phyloP scores from a whole-genome alignment of 2,888 invertebrate genomes.

The Scaptomyza reducta region DNA sequence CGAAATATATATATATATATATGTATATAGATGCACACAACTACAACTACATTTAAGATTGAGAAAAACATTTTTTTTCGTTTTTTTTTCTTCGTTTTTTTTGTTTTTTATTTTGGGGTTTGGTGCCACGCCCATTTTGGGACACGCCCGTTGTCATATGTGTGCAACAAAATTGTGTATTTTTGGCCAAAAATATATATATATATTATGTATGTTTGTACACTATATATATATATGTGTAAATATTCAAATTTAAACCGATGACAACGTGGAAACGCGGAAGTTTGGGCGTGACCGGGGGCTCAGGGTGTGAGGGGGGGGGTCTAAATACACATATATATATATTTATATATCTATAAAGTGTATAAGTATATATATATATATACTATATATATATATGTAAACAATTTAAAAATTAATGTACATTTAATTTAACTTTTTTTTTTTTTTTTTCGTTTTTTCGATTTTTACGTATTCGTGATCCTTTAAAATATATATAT shows the following conservation, averaged over 20 bases:
- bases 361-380: conserved; percentile 39
- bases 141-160: conserved; percentile 66
- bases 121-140: conserved; percentile 39
- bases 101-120: not conserved
- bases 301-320: not conserved
- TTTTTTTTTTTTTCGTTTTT: conserved; percentile 54
- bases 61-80: conserved; percentile 48
- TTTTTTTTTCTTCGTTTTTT: not conserved
- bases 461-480: conserved; percentile 70
- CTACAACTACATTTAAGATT: conserved; percentile 59
- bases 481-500: conserved; percentile 25
- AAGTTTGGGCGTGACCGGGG: conserved; percentile 25
- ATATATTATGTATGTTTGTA: not conserved
- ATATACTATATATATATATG: conserved; percentile 42
- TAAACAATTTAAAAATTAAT: conserved; percentile 79
- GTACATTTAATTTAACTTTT: conserved; percentile 69
- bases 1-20: conserved; percentile 46
- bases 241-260: conserved; percentile 74
- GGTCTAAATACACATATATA: conserved; percentile 36
- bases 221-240: conserved; percentile 13
- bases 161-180: conserved; percentile 64
- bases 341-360: conserved; percentile 29
- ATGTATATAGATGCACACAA: conserved; percentile 49
- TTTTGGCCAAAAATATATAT: conserved; percentile 63
- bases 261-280: conserved; percentile 58